A percentile compares a stretch with the other conserved stretches of the same genome.
Conservation (phyloP, 2,113 vertebrate species). For the Tonatia bakeri region DNA sequence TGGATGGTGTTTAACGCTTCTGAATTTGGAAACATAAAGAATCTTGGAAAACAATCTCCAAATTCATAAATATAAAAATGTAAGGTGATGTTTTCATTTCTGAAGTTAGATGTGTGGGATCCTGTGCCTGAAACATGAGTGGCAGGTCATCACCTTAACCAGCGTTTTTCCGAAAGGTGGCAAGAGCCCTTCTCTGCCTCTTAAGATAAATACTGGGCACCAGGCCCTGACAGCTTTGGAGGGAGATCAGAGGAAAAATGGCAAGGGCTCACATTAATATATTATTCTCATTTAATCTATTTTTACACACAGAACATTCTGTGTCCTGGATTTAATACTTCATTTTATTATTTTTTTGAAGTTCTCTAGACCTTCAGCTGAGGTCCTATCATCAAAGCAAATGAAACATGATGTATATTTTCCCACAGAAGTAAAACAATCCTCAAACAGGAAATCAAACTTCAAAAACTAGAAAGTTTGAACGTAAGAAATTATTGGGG, state of each 20-base stretch:
- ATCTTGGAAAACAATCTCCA: background rate
- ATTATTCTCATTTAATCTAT: constrained; percentile 67
- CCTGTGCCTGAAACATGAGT: background rate
- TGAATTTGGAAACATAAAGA: background rate
- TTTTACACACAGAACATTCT: constrained; percentile 59
- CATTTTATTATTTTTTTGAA: constrained; percentile 53
- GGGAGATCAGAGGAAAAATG: constrained; percentile 71
- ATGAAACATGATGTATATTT: constrained; percentile 42
- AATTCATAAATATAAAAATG: constrained; percentile 26
- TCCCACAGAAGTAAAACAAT: constrained; percentile 15
- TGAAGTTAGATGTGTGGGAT: background rate
- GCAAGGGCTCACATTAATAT: constrained; percentile 63
- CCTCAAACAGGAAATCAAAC: constrained; percentile 15
- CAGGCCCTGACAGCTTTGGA: constrained; percentile 57
- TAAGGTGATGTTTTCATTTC: constrained; percentile 12
- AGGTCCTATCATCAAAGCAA: constrained; percentile 11
- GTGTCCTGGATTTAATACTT: constrained; percentile 46
- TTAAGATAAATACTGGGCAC: constrained; percentile 58
- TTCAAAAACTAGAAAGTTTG: constrained; percentile 28
- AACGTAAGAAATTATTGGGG: background rate
- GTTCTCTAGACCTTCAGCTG: constrained; percentile 20
- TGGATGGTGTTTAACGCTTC: background rate
- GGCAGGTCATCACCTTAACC: background rate
- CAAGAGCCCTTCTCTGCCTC: constrained; percentile 33
- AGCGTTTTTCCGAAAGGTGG: background rate